These are phyloP conservation scores for Bembecia ichneumoniformis DNA, from an alignment of 2,888 invertebrate species.

Conservation along the genomic window DNA sequence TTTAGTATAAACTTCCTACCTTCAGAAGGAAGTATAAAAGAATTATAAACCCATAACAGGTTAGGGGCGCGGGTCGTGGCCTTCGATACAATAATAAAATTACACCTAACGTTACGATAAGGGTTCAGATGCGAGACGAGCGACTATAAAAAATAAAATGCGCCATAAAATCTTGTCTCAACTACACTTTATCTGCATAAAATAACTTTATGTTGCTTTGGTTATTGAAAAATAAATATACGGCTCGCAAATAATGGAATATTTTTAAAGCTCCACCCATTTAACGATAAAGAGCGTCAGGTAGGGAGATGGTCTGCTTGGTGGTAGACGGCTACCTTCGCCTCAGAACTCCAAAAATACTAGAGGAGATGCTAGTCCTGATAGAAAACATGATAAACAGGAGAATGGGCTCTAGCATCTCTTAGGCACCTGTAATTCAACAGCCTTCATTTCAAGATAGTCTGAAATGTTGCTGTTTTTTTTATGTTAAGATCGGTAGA, in stretches of 20 bases:
- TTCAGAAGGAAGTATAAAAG: conserved; percentile 38
- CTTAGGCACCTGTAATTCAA: too few species aligned
- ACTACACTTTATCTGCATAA: conserved; percentile 14
- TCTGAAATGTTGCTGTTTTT: too few species aligned
- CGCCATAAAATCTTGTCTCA: conserved; percentile 30
- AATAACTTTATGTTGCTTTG: conserved; percentile 1
- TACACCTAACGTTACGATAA: conserved; percentile 20
- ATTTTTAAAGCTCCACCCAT: background rate
- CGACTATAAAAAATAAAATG: conserved; percentile 37
- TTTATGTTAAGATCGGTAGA: too few species aligned
- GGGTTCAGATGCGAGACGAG: conserved; percentile 19
- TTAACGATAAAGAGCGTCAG: background rate
- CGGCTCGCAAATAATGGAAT: background rate
- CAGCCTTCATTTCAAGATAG: too few species aligned
- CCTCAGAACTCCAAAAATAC: background rate
- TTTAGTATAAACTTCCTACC: conserved; percentile 10
- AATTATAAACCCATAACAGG: conserved; percentile 32
- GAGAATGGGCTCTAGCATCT: too few species aligned
- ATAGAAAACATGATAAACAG: too few species aligned
- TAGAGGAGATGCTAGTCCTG: too few species aligned
- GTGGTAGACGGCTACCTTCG: background rate
- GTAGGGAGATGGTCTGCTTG: background rate
- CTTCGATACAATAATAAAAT: conserved; percentile 33
- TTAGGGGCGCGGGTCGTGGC: conserved; percentile 22
- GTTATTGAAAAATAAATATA: background rate